phyloP scores from a whole-genome alignment of 2,797 vertebrate genomes.

The Halcyon smyrnensis region DNA sequence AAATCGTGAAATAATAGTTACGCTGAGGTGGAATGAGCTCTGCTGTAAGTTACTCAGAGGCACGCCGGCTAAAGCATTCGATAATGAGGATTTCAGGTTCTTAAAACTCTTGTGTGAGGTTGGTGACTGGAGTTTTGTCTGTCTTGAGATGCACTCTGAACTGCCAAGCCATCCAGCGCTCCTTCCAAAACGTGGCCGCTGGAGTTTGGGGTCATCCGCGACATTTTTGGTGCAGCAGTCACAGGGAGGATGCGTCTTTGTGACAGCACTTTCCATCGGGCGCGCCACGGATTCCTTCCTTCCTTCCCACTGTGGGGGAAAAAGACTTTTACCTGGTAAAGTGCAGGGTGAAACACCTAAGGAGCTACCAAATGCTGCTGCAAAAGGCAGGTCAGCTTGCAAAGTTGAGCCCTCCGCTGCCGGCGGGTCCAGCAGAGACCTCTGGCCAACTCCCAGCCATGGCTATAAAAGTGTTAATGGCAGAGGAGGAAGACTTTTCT shows the following conservation, averaged over 20 bases:
- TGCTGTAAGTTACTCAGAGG: not conserved
- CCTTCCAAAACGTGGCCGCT: fast-evolving
- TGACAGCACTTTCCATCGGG: not conserved
- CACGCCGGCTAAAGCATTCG: too few relatives aligned
- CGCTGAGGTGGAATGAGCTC: not conserved
- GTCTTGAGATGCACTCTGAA: not conserved
- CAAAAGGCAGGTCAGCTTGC: not conserved
- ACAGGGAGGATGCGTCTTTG: not conserved
- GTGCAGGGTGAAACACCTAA: too few relatives aligned
- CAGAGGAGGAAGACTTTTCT: not conserved
- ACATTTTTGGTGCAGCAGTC: fast-evolving
- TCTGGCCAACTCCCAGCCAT: not conserved
- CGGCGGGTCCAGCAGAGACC: not conserved
- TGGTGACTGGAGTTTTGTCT: not conserved
- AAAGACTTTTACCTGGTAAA: not conserved
- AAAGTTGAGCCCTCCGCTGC: not conserved
- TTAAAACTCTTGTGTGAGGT: not conserved
- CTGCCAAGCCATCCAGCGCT: not conserved
- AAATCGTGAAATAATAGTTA: not conserved
- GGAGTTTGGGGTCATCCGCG: not conserved
- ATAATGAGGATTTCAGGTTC: not conserved
- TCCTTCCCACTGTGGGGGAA: fast-evolving
- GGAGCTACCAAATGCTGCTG: too few relatives aligned
- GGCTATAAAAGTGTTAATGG: conserved; percentile 32
- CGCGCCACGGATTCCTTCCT: not conserved